Percentiles rank a stretch among this genome's conserved stretches.
Evolutionary conservation across 2,113 vertebrate genomes (phyloP).

Genomic region (Chionodraco myersi): DNA sequence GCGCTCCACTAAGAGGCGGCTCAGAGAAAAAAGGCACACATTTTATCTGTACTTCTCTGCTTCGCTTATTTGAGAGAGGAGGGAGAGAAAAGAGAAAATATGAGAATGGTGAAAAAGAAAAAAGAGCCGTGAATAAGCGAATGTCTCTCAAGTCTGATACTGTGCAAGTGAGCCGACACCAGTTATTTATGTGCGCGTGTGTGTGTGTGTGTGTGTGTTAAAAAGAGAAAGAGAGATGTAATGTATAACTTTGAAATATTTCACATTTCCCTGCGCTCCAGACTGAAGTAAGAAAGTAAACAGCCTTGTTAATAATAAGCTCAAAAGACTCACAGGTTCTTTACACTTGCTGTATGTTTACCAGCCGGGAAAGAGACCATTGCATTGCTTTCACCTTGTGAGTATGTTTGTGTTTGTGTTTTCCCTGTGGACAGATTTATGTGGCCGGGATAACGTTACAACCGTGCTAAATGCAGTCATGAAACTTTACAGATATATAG

Average conservation of each 20-base stretch:
- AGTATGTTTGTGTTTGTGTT: no score
- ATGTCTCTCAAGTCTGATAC: not conserved
- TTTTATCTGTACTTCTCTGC: slow-evolving; percentile 61
- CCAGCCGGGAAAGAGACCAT: no score
- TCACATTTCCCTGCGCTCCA: slow-evolving; percentile 21
- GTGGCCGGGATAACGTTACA: no score
- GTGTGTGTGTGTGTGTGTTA: not conserved
- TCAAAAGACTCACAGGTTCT: slow-evolving; percentile 3
- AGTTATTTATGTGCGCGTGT: not conserved
- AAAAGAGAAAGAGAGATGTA: not conserved
- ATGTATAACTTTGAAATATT: slow-evolving; percentile 4
- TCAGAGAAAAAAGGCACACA: slow-evolving; percentile 57
- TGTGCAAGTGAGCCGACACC: slow-evolving; percentile 6
- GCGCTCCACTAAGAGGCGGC: slow-evolving; percentile 42
- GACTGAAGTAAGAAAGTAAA: slow-evolving; percentile 1
- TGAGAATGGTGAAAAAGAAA: slow-evolving; percentile 1
- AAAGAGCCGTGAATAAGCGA: not conserved
- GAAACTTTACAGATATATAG: no score
- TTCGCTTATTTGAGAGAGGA: slow-evolving; percentile 34
- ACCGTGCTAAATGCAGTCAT: no score
- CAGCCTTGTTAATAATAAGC: slow-evolving; percentile 8
- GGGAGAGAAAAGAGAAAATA: slow-evolving; percentile 2
- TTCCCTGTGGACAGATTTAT: no score
- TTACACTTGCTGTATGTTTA: not conserved
- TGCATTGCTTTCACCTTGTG: no score